Base-by-base conservation (phyloP, 2,888 invertebrate genomes). In the Hyposoter didymator region DNA sequence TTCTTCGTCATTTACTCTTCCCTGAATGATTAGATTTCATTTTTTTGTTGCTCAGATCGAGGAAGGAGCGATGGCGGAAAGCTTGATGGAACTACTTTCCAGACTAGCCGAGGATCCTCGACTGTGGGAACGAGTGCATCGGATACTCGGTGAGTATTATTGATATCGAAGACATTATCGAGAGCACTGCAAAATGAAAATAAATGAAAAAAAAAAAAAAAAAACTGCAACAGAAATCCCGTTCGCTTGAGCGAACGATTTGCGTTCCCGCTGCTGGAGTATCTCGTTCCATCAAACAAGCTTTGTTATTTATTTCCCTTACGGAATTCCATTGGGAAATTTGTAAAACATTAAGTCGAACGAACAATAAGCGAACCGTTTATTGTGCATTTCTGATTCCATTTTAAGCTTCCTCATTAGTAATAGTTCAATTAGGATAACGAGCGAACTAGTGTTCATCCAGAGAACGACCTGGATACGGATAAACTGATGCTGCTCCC, bases 71-170 rank as follows among this genome's bases (percentile, higher is more conserved):
- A 83, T 89, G 73, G 88, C 90, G 28, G 90, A 92, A 84, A 91
- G 88, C 84, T 85, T 92, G 87, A 87, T 93, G 87, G 91, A 93
- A 85, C 88, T 93, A 76, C 83, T 92, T 84, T 88, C 88, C 69
- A 91, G 91, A 84, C 88, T 93, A n/a, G 90, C 91, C 12, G 91
- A 92, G 87, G 89, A 93, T 88, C 92, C 92, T 75, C 84, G 85
- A 43, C 88, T 89, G 74, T 91, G 92, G 92, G 88, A 91, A 49
- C 90, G 89, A 47, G 88, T 91, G 80, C 92, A 92, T 84, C 89
- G 90, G 67, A 87, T 92, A 76, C 89, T 93, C 73, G 88, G 94
- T 93, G 90, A 93, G 93, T 92, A 89, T 86, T 32, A 66, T n/a
- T 67, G 70, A 49, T 69, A 62, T 59, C 52, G 32, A 70, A 62